Evolutionary conservation across 2,113 vertebrate genomes (phyloP).

Genomic region (Tenebrosternarchus preto): DNA sequence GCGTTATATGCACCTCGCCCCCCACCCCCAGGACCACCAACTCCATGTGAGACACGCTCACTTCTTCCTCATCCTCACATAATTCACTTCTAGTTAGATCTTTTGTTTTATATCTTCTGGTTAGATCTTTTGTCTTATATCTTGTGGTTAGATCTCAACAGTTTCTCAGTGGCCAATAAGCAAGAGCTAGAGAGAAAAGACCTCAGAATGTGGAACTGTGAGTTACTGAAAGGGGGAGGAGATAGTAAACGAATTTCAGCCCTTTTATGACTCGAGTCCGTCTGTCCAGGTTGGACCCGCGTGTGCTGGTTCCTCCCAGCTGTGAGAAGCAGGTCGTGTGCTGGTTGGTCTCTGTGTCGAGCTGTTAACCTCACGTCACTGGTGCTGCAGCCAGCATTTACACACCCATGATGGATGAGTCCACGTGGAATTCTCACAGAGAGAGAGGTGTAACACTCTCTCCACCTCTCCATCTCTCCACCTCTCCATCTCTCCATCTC

Average conservation of each 20-base stretch:
- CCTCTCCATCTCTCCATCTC: slow-evolving; percentile 51
- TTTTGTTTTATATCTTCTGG: slow-evolving; percentile 33
- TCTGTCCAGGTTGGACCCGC: no score
- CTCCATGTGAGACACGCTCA: neutral
- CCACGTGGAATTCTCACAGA: slow-evolving; percentile 76
- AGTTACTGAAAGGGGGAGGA: no score
- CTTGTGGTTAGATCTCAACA: no score
- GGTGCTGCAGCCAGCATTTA: slow-evolving; percentile 73
- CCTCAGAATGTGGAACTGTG: neutral
- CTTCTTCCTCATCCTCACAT: neutral
- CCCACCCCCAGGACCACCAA: slow-evolving; percentile 26
- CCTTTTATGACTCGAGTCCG: no score
- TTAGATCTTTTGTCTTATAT: no score
- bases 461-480: slow-evolving; percentile 63
- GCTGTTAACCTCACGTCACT: slow-evolving; percentile 83
- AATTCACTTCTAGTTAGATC: slow-evolving; percentile 4
- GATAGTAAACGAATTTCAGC: no score
- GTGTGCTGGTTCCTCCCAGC: no score
- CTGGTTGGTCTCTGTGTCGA: slow-evolving; percentile 79
- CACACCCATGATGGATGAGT: slow-evolving; percentile 77
- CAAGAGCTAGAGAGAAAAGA: neutral
- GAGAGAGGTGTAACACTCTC: slow-evolving; percentile 59
- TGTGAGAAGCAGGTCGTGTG: no score
- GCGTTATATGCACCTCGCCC: slow-evolving; percentile 63
- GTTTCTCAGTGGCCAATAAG: slow-evolving; percentile 58